phyloP scores from a whole-genome alignment of 2,888 invertebrate species.

The Drosophila prostipennis region DNA sequence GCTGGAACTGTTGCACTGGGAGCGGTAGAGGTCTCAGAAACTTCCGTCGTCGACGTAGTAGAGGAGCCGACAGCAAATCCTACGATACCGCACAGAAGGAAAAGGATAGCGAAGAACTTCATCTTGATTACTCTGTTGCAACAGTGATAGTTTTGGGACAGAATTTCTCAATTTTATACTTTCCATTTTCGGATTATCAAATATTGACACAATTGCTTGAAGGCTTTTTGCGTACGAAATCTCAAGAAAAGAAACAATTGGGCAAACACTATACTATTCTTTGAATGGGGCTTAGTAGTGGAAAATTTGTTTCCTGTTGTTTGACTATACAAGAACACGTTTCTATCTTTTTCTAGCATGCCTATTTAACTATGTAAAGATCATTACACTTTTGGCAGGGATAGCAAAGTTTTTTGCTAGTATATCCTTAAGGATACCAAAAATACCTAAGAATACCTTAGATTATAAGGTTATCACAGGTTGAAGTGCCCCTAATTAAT shows the following conservation, averaged over 20 bases:
- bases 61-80: background rate
- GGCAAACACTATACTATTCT: background rate
- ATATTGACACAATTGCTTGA: slow-evolving; percentile 2
- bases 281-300: background rate
- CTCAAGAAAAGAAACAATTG: background rate
- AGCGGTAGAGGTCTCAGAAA: background rate
- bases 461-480: too few species aligned
- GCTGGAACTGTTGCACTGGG: background rate
- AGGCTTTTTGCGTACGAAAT: background rate
- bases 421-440: too few species aligned
- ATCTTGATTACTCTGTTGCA: background rate
- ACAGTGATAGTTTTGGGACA: background rate
- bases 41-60: background rate
- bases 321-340: background rate
- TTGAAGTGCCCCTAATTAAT: too few species aligned
- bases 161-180: background rate
- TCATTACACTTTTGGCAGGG: too few species aligned
- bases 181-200: background rate
- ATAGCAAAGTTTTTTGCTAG: too few species aligned
- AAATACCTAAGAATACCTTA: too few species aligned
- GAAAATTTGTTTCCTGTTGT: background rate
- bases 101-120: background rate
- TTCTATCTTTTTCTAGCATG: too few species aligned
- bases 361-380: too few species aligned
- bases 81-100: background rate